Evolutionary conservation across 2,113 vertebrate genomes (phyloP).

Genomic region (Macrotis lagotis): DNA sequence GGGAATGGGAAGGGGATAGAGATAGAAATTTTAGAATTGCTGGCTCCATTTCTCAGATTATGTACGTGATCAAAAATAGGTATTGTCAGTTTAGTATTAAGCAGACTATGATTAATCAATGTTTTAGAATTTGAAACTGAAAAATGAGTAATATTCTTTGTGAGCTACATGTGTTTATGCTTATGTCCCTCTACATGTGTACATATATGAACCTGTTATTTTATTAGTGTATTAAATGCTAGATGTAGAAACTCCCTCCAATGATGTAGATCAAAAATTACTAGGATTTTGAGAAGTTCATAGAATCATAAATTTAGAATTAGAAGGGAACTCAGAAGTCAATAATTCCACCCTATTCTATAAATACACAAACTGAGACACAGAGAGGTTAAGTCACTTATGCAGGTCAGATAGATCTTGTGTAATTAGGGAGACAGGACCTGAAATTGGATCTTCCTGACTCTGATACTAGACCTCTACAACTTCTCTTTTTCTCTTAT

Average conservation of each 20-base stretch:
- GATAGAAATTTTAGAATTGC: background rate
- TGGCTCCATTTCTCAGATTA: background rate
- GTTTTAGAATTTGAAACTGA: background rate
- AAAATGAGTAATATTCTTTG: background rate
- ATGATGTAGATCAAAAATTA: background rate
- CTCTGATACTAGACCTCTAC: background rate
- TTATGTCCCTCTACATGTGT: background rate
- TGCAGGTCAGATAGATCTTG: background rate
- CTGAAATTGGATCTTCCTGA: background rate
- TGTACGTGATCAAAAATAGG: background rate
- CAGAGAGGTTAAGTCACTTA: background rate
- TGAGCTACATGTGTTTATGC: background rate
- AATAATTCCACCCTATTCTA: background rate
- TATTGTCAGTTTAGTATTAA: slow-evolving; percentile 5
- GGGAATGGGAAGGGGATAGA: no score
- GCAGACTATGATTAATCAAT: background rate
- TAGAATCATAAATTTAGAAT: background rate
- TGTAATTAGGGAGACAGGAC: background rate
- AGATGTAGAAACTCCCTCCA: background rate
- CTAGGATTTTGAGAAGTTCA: background rate
- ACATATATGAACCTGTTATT: background rate
- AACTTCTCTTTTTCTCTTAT: background rate
- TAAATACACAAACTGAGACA: background rate
- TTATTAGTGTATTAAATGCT: background rate
- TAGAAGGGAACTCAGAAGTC: background rate